Percentiles rank a stretch among this genome's conserved stretches.
Evolutionary conservation across 1,140 invertebrate species (phyloP).

Genomic region (Calephelis virginiensis): DNA sequence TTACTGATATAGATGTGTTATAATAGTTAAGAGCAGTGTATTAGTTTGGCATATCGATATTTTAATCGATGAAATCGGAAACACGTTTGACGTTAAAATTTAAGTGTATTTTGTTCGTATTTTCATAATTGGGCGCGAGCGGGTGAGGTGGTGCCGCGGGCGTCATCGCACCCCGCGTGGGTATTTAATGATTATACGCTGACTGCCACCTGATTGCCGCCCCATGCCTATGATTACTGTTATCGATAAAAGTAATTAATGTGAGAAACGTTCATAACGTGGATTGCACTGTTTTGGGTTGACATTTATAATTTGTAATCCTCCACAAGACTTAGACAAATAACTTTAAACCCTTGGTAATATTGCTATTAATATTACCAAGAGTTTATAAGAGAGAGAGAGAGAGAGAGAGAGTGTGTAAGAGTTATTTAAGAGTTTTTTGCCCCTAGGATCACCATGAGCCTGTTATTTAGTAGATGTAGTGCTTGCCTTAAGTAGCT

Average conservation of each 20-base stretch:
- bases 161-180: slow-evolving; percentile 69
- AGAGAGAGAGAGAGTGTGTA: too few species aligned
- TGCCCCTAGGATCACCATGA: too few species aligned
- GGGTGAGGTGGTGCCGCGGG: slow-evolving; percentile 60
- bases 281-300: background rate
- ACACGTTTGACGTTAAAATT: slow-evolving; percentile 61
- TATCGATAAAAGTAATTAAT: slow-evolving; percentile 62
- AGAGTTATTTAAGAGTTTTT: too few species aligned
- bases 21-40: background rate
- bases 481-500: too few species aligned
- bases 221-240: slow-evolving; percentile 52
- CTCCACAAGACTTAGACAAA: too few species aligned
- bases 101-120: slow-evolving; percentile 75
- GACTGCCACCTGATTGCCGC: slow-evolving; percentile 76
- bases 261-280: slow-evolving; percentile 29
- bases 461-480: too few species aligned
- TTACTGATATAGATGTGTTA: background rate
- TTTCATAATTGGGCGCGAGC: slow-evolving; percentile 73
- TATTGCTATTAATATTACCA: background rate
- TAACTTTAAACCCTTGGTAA: background rate
- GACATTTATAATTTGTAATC: background rate
- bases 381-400: too few species aligned
- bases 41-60: slow-evolving; percentile 48
- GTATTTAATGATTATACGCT: slow-evolving; percentile 78
- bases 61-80: slow-evolving; percentile 35